Conservation (phyloP, 2,888 invertebrate genomes). For the Ernsta delagoae region DNA sequence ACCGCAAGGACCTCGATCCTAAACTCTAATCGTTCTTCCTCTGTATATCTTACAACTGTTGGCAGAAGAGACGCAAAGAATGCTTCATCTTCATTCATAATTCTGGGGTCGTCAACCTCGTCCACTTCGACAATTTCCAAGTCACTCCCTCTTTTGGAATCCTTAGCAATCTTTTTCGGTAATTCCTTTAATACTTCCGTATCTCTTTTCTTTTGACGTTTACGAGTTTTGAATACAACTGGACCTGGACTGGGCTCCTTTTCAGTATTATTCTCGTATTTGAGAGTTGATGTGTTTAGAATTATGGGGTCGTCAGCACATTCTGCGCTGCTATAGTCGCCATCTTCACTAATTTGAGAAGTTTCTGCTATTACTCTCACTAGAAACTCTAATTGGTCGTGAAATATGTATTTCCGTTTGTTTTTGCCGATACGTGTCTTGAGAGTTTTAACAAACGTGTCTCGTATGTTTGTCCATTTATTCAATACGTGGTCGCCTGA, state of each 20-base stretch:
- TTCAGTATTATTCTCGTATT: slow-evolving; percentile 40
- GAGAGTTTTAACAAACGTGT: slow-evolving; percentile 71
- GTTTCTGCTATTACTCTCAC: slow-evolving; percentile 50
- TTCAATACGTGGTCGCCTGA: slow-evolving; percentile 41
- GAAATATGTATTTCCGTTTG: slow-evolving; percentile 62
- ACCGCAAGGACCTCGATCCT: slow-evolving; percentile 70
- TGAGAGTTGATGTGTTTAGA: slow-evolving; percentile 39
- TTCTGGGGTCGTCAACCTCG: slow-evolving; percentile 60
- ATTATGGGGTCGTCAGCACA: slow-evolving; percentile 40
- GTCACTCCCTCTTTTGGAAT: slow-evolving; percentile 43
- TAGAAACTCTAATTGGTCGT: slow-evolving; percentile 68
- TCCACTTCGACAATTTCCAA: slow-evolving; percentile 62
- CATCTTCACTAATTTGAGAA: slow-evolving; percentile 10
- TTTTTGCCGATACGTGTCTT: slow-evolving; percentile 58
- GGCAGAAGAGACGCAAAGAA: slow-evolving; percentile 77
- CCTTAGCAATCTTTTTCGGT: slow-evolving; percentile 33
- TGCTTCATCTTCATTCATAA: slow-evolving; percentile 80
- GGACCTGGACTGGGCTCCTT: slow-evolving; percentile 37
- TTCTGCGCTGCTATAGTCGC: slow-evolving; percentile 43
- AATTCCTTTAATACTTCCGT: slow-evolving; percentile 32
- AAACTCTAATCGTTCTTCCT: slow-evolving; percentile 74
- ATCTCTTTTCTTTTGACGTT: slow-evolving; percentile 48
- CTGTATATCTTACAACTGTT: slow-evolving; percentile 69
- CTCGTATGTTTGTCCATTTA: slow-evolving; percentile 77
- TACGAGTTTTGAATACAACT: slow-evolving; percentile 42